Conservation (phyloP, 2,113 vertebrate species). For the Cromileptes altivelis region DNA sequence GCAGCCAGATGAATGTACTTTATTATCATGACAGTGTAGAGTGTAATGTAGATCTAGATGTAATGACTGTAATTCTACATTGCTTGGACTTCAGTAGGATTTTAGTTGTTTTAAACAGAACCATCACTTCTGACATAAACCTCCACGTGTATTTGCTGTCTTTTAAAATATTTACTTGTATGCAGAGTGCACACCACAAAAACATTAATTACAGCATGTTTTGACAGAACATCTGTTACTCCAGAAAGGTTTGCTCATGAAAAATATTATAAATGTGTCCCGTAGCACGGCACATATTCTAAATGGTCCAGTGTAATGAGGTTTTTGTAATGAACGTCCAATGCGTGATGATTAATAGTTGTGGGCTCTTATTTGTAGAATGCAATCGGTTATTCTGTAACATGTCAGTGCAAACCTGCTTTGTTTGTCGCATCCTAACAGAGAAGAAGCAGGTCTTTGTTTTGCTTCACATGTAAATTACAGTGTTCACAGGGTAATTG, state of each 20-base stretch:
- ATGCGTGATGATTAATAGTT: constrained; percentile 69
- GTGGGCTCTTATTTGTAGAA: constrained; percentile 56
- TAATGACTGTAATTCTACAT: not conserved
- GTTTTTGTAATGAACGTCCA: constrained; percentile 66
- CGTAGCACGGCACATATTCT: constrained; percentile 43
- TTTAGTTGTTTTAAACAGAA: constrained; percentile 23
- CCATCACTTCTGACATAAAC: not conserved
- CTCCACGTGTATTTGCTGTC: constrained; percentile 5
- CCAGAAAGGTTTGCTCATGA: constrained; percentile 53
- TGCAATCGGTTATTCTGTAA: constrained; percentile 72
- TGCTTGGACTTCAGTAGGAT: not conserved
- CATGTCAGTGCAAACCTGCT: constrained; percentile 41
- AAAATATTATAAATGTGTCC: constrained; percentile 65
- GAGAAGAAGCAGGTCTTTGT: constrained; percentile 43
- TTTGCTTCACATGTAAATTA: constrained; percentile 61
- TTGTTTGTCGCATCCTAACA: constrained; percentile 29
- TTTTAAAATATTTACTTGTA: constrained; percentile 52
- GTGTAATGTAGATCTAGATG: not conserved
- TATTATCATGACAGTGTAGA: not conserved
- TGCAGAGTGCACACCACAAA: constrained; percentile 19
- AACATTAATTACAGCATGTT: constrained; percentile 60
- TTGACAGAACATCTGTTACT: constrained; percentile 71
- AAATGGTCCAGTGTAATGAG: constrained; percentile 69
- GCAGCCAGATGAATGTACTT: not conserved
- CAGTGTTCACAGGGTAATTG: constrained; percentile 52